Evolutionary conservation across 2,888 invertebrate species (phyloP), one percentile per base, ranked within the genome.

Genomic region (Scelioninae gen. 1): DNA sequence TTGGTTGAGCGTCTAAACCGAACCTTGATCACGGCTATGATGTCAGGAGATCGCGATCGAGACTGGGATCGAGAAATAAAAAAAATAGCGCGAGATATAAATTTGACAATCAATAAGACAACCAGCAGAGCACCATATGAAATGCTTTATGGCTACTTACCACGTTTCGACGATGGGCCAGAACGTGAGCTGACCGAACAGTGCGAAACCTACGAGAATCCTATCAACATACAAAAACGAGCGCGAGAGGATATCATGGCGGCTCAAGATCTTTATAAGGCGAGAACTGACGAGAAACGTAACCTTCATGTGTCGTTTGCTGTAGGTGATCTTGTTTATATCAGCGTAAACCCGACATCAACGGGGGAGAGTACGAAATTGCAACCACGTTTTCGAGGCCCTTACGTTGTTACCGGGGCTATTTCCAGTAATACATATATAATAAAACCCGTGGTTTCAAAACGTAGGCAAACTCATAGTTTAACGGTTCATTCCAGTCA

Each of bases 381-480:
- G 8, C 43, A 43, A 43, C 43, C 43, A 4, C 60, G 49, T 10
- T 76, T 66, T 47, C 11, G 76, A 0, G 76, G 76, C 10, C 58
- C 76, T 5, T 76, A 56, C 13, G 66, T 76, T 8, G 40, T 76
- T 1, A 38, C 43, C 0, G n/a, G 51, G 53, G 58, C 31, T 8
- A 68, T 76, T 11, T 68, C 76, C 1, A 55, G 60, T 0, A 69
- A 78, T 47, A 78, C 69, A 0, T 78, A 69, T 32, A 63, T 32
- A 47, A 62, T 77, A 10, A n/a, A 23, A 34, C 40, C 62, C 3
- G 9, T 53, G 15, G n/a, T 15, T 1, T 10, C 16, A n/a, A 9
- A n/a, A 1, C 16, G 10, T 23, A 16, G 10, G 23, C 49, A 49
- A 49, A 23, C 8, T 9, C 1, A 3, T 5, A 47, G 15, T 23